Evolutionary conservation across 2,888 invertebrate genomes (phyloP).

Genomic region (Hyposoter dolosus): DNA sequence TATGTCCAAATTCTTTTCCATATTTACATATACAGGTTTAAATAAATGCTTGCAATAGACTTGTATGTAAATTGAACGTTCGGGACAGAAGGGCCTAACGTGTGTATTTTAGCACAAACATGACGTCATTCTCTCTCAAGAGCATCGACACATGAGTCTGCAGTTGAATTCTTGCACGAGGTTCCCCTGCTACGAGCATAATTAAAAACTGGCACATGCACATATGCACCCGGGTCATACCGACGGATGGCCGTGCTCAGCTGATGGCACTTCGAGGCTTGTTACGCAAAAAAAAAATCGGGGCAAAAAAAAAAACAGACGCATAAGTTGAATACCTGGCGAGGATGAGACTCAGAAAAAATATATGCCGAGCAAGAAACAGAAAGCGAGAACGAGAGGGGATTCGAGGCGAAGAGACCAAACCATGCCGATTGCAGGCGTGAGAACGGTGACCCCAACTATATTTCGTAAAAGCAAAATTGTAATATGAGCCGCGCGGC

Average conservation of each 20-base stretch:
- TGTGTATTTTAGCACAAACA: background rate
- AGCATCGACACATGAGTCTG: constrained; percentile 16
- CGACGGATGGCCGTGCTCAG: constrained; percentile 45
- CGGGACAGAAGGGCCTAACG: constrained; percentile 3
- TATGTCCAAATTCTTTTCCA: constrained; percentile 1
- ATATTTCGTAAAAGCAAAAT: constrained; percentile 64
- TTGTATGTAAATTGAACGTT: background rate
- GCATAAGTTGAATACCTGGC: constrained; percentile 49
- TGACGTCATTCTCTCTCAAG: constrained; percentile 31
- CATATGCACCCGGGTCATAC: constrained; percentile 63
- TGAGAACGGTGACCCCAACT: constrained; percentile 69
- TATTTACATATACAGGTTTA: background rate
- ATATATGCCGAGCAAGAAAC: constrained; percentile 21
- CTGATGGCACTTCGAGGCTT: background rate
- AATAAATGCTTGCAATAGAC: background rate
- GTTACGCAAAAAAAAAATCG: constrained; percentile 62
- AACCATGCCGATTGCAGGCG: constrained; percentile 65
- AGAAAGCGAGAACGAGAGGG: constrained; percentile 21
- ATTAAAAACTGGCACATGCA: constrained; percentile 77
- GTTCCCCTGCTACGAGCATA: constrained; percentile 73
- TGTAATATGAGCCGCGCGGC: constrained; percentile 59
- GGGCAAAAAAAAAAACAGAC: constrained; percentile 40
- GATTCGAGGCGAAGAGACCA: constrained; percentile 44
- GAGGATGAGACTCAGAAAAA: constrained; percentile 43
- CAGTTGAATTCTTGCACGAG: constrained; percentile 46